Evolutionary conservation across 2,888 invertebrate genomes (phyloP), one percentile per base, ranked within the genome.

Genomic region (Phania funesta): DNA sequence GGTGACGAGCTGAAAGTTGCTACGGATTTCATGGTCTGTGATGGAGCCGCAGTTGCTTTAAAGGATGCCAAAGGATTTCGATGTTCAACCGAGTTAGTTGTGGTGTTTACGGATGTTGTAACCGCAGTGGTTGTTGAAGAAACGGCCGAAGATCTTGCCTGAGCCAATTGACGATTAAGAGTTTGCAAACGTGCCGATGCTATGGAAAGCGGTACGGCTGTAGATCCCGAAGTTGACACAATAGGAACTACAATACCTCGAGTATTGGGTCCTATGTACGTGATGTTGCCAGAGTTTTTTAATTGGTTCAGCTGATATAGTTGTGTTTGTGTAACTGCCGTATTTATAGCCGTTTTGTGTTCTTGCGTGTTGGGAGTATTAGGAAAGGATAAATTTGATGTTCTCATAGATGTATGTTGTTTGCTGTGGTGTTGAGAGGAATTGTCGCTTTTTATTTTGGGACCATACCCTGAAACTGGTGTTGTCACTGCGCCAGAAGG

Each of bases 171-270:
- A 13, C 85, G 79, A 73, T 85, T 86, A 0, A 85, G 64, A 0
- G 84, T 79, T 64, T 86, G 86, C 9, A 86, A 13, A 16, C 85
- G 85, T 2, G 86, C 84, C 1, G 86, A 85, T n/a, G 86, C 86
- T 56, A 86, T 86, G 0, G 85, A 79, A 1, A 86, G 80, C 1
- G 86, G 86, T 8, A 85, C 85, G 16, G 84, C 80, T 7, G 84
- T 82, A 3, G 83, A 74, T 9, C 82, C 80, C 6, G 85, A 75
- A 11, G 86, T 81, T 2, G 85, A 85, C 3, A 83, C 83, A 6
- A 84, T 84, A 0, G 84, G 84, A 16, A 84, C 80, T 0, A 86
- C 85, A 13, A 86, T 83, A 5, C 83, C 83, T 20, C 83, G 48
- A 0, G 83, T 44, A 48, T 84, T 83, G 5, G 83, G 60, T 4